A percentile compares a stretch with the other conserved stretches of the same genome.
Evolutionary conservation across 2,797 vertebrate species (phyloP).

Genomic region (Rhabdophis nuchalis): DNA sequence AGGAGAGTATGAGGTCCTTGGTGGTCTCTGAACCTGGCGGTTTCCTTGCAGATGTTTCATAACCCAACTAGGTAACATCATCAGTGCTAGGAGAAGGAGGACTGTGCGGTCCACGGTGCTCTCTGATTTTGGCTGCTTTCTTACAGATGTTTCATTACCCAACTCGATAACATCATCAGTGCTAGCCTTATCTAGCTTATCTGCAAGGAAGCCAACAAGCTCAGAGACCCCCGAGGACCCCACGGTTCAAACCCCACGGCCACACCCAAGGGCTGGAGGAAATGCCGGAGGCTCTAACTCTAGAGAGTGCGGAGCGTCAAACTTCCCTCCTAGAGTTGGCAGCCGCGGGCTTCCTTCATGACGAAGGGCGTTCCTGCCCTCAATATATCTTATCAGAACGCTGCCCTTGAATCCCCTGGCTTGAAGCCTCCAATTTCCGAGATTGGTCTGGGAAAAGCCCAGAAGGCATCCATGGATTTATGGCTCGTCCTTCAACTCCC

Average conservation of each 20-base stretch:
- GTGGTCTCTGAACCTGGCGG: no score
- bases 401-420: background rate
- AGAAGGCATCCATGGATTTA: background rate
- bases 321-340: background rate
- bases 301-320: background rate
- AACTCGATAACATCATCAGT: no score
- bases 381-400: background rate
- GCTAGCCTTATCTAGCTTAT: background rate
- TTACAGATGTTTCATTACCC: no score
- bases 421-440: background rate
- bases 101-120: no score
- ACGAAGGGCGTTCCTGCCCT: background rate
- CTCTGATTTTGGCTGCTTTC: no score
- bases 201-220: background rate
- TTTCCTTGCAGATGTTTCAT: no score
- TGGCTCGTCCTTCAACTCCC: background rate
- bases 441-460: background rate
- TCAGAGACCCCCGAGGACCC: background rate
- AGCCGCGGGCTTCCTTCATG: background rate
- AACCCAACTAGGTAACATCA: no score
- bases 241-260: background rate
- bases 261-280: background rate
- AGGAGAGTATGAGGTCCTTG: no score
- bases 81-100: no score
- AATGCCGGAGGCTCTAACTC: background rate